These are phyloP conservation scores for Cynopterus sphinx DNA, from an alignment of 2,797 vertebrate species.

Conservation along the genomic window DNA sequence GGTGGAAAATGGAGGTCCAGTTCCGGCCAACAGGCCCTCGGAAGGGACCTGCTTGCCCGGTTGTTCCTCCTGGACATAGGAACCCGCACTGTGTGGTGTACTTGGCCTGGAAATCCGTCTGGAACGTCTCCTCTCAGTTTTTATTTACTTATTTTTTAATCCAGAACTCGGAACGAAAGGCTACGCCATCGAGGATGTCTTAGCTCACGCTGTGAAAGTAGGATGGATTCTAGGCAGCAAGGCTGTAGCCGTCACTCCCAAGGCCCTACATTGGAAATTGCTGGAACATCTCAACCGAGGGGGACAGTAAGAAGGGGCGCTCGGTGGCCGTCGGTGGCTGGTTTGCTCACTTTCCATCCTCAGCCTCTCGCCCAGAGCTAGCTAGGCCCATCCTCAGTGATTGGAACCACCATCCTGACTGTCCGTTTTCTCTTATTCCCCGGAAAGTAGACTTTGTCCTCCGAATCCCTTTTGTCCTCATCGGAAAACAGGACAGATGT, in stretches of 20 bases:
- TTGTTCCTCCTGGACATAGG: not conserved
- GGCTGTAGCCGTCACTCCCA: accelerated
- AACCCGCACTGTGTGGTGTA: not conserved
- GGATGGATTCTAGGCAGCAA: accelerated
- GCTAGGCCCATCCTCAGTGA: accelerated
- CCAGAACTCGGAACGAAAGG: not conserved
- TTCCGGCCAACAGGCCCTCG: too few relatives aligned
- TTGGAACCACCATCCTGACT: not conserved
- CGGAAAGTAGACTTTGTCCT: not conserved
- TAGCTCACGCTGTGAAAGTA: not conserved
- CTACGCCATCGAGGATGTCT: not conserved
- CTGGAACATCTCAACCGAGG: not conserved
- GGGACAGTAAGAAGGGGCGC: not conserved
- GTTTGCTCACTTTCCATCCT: not conserved
- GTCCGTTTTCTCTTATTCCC: not conserved
- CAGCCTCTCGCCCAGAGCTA: accelerated
- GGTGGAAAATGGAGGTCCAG: accelerated
- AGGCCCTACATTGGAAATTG: not conserved
- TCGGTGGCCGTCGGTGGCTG: accelerated
- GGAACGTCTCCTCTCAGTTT: not conserved
- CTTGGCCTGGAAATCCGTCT: not conserved
- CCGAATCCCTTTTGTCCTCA: slow-evolving; percentile 30
- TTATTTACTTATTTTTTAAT: not conserved
- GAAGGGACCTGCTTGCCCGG: not conserved
- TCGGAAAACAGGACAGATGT: slow-evolving; percentile 69